phyloP scores from a whole-genome alignment of 64 coral and sea anemone species.

The Pachyseris speciosa region DNA sequence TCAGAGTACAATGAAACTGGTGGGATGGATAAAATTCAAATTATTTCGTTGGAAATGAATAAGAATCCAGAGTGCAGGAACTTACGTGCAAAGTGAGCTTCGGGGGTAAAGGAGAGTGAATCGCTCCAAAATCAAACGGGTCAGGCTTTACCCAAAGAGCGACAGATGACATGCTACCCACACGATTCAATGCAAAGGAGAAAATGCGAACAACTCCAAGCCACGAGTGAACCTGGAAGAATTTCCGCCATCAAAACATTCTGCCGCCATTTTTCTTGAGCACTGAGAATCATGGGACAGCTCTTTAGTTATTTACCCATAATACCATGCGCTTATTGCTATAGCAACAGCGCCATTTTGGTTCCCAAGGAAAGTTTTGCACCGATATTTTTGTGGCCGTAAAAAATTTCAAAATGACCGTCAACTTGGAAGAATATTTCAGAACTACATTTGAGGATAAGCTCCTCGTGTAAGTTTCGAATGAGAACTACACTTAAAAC shows the following conservation, averaged over 20 bases:
- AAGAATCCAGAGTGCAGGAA: background rate
- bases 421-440: slow-evolving; percentile 98
- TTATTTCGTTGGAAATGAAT: no score
- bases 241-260: background rate
- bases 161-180: slow-evolving; percentile 42
- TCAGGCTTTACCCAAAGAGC: slow-evolving; percentile 93
- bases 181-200: background rate
- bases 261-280: background rate
- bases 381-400: background rate
- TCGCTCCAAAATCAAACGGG: slow-evolving; percentile 94
- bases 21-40: background rate
- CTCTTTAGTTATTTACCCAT: background rate
- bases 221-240: background rate
- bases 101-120: slow-evolving; percentile 93
- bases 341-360: slow-evolving; percentile 41
- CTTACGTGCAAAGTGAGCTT: slow-evolving; percentile 92
- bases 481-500: background rate
- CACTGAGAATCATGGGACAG: background rate
- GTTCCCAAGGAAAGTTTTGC: background rate
- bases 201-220: background rate
- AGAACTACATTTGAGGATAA: slow-evolving; percentile 99
- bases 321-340: background rate
- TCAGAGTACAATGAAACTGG: background rate
- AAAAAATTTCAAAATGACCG: slow-evolving; percentile 74
- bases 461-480: slow-evolving; percentile 95